Evolutionary conservation across 1,140 invertebrate genomes (phyloP).

Genomic region (Drosophila burlai): DNA sequence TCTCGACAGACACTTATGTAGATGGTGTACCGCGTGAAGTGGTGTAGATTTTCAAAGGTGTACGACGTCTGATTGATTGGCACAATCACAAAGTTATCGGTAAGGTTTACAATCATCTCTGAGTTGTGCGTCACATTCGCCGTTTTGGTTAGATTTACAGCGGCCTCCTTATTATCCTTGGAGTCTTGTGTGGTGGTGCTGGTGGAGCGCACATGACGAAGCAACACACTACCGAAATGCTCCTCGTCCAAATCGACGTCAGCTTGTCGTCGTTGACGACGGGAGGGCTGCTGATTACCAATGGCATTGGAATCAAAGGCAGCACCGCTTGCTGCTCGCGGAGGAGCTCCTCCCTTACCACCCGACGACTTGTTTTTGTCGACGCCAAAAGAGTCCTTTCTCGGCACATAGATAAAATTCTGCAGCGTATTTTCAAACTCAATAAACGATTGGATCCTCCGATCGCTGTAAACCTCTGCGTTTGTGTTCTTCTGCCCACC

Average conservation of each 20-base stretch:
- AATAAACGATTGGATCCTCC: constrained; percentile 36
- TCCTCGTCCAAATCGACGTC: constrained; percentile 19
- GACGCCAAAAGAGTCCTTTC: background rate
- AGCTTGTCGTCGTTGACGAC: constrained; percentile 32
- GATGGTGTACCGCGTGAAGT: constrained; percentile 91
- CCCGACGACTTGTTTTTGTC: background rate
- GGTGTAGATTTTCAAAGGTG: constrained; percentile 88
- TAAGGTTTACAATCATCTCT: background rate
- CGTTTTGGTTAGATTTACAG: background rate
- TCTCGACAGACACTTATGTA: constrained; percentile 90
- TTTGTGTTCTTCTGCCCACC: background rate
- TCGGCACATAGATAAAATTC: constrained; percentile 75
- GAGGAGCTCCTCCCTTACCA: background rate
- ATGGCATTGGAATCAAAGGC: constrained; percentile 42
- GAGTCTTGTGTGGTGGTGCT: constrained; percentile 3
- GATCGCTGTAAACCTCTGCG: constrained; percentile 17
- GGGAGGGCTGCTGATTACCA: constrained; percentile 3
- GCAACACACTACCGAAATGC: constrained; percentile 51
- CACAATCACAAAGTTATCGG: constrained; percentile 55
- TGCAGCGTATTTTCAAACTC: constrained; percentile 81
- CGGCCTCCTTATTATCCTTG: background rate
- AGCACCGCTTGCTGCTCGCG: background rate
- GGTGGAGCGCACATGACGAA: constrained; percentile 60
- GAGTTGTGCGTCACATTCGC: background rate
- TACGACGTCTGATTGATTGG: constrained; percentile 80